A percentile compares a stretch with the other conserved stretches of the same genome.
phyloP scores from a whole-genome alignment of 2,888 invertebrate genomes.

The Hipparchia sbordonii region DNA sequence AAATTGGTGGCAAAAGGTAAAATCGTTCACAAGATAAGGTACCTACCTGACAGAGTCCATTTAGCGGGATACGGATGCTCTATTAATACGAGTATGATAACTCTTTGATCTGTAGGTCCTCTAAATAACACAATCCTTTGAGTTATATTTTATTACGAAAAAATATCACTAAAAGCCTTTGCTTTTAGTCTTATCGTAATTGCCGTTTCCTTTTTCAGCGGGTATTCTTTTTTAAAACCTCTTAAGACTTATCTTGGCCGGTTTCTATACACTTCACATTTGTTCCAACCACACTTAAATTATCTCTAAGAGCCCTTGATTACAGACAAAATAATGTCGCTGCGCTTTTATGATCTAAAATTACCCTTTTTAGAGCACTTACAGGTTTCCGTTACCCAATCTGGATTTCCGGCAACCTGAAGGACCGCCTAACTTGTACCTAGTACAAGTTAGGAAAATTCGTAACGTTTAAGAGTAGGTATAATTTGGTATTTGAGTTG shows the following conservation, averaged over 20 bases:
- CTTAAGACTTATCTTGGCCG: constrained; percentile 31
- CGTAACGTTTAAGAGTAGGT: not conserved
- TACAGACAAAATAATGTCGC: constrained; percentile 49
- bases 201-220: constrained; percentile 39
- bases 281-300: constrained; percentile 51
- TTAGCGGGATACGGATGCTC: too few relatives aligned
- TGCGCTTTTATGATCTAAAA: constrained; percentile 63
- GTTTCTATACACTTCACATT: constrained; percentile 22
- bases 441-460: not conserved
- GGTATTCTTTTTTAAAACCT: constrained; percentile 45
- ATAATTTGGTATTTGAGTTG: too few relatives aligned
- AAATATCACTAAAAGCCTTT: constrained; percentile 27
- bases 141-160: constrained; percentile 30
- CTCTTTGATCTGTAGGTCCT: not conserved
- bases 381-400: constrained; percentile 71
- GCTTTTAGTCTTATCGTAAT: constrained; percentile 50
- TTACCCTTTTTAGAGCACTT: constrained; percentile 60
- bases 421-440: constrained; percentile 27
- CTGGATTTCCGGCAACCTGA: constrained; percentile 74
- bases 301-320: constrained; percentile 53
- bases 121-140: constrained; percentile 25
- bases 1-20: too few relatives aligned
- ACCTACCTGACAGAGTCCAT: too few relatives aligned
- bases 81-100: not conserved
- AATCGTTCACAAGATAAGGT: too few relatives aligned